Evolutionary conservation across 2,888 invertebrate species (phyloP), one percentile per base, ranked within the genome.

Genomic region (Actias luna): DNA sequence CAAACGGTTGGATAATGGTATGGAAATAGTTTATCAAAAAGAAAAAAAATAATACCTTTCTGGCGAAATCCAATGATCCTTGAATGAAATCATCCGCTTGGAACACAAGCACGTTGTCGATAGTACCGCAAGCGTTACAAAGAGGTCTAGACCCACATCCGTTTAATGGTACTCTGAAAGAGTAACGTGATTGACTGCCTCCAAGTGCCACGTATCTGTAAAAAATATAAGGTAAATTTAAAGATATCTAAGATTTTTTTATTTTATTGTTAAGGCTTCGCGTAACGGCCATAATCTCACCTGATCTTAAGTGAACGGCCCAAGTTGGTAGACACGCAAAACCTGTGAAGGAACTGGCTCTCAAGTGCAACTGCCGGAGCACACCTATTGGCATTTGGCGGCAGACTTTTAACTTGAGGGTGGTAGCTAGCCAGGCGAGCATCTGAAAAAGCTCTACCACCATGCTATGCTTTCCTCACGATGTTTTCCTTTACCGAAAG

Each of bases 71-170:
- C 84, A 93, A 93, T 22, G 94, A 85, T 73, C 95, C 95, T 79
- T 95, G 95, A 22, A 95, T 93, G 63, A 93, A 88, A 71, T 94
- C 94, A 71, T 95, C 95, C 60, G 94, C 92, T 82, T 95, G 95
- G 76, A 95, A 95, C 64, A 95, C 93, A 8, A 95, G 92, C 27
- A 95, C 93, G 69, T 95, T 95, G 82, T 95, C 95, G 59, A 95
- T 85, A 33, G 94, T 94, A 18, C 94, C 93, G 67, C 94, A 94
- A 1, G 94, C 92, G 14, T 94, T 90, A 76, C 95, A 94, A 0
- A 94, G 92, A 0, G 94, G 94, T 29, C 93, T 87, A 57, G 94
- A 94, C 2, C 95, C 95, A 72, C 95, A 95, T 42, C 93, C 94
- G 57, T 94, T 91, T 68, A 94, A 85, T 14, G 95, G 95, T n/a